Conservation (phyloP, 1,140 invertebrate genomes). For the Leptinotarsa defecta region DNA sequence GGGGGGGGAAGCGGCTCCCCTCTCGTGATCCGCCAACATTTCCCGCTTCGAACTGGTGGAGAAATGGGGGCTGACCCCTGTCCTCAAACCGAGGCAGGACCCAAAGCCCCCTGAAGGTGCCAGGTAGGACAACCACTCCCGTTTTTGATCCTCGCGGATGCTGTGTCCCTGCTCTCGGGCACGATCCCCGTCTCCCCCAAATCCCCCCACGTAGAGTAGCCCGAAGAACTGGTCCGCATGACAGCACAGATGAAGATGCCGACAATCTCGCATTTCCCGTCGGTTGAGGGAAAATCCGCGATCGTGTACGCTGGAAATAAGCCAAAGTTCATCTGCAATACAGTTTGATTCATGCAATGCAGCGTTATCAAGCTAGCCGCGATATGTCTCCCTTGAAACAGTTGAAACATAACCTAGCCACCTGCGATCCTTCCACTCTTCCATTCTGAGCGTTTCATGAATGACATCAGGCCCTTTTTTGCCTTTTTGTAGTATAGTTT, state of each 20-base stretch:
- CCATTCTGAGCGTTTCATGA: not conserved
- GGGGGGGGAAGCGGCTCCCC: slow-evolving; percentile 54
- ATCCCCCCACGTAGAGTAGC: slow-evolving; percentile 7
- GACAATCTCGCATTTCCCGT: not conserved
- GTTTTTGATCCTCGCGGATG: slow-evolving; percentile 35
- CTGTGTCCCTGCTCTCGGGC: slow-evolving; percentile 34
- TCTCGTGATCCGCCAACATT: slow-evolving; percentile 76
- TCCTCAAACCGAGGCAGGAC: slow-evolving; percentile 91
- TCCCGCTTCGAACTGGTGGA: slow-evolving; percentile 93
- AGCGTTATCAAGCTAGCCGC: not conserved
- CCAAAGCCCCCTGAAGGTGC: slow-evolving; percentile 76
- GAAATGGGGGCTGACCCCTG: slow-evolving; percentile 94
- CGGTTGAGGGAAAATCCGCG: too few relatives aligned
- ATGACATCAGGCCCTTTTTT: not conserved
- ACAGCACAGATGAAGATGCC: slow-evolving; percentile 7
- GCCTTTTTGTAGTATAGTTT: slow-evolving; percentile 5
- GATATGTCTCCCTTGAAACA: not conserved
- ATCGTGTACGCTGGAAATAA: slow-evolving; percentile 15
- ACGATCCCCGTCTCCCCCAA: not conserved
- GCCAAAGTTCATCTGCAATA: slow-evolving; percentile 27
- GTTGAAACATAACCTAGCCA: not conserved
- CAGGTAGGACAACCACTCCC: slow-evolving; percentile 60
- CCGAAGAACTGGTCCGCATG: slow-evolving; percentile 7
- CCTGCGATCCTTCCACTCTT: not conserved
- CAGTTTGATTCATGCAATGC: slow-evolving; percentile 15